A percentile compares a stretch with the other conserved stretches of the same genome.
Conservation (phyloP, 1,140 invertebrate genomes). For the Rhyzopertha dominica region DNA sequence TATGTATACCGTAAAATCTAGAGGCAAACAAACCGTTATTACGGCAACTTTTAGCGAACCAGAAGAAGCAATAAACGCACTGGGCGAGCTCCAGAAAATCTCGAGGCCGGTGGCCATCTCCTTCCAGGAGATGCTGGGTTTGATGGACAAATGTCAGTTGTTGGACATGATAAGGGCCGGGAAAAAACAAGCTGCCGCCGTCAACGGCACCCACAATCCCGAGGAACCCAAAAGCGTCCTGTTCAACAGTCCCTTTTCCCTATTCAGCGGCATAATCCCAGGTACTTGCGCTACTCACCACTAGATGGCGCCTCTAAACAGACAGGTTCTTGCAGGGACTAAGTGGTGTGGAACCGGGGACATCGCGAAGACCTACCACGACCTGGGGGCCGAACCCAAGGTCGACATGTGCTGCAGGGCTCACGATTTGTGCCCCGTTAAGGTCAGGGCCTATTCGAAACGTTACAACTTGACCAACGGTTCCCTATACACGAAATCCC, state of each 20-base stretch:
- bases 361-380: slow-evolving; percentile 74
- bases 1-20: too few relatives aligned
- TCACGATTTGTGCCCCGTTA: slow-evolving; percentile 75
- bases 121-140: slow-evolving; percentile 64
- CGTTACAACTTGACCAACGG: slow-evolving; percentile 79
- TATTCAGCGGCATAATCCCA: slow-evolving; percentile 71
- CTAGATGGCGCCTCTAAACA: neutral
- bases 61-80: slow-evolving; percentile 55
- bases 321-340: slow-evolving; percentile 56
- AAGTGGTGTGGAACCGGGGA: slow-evolving; percentile 88
- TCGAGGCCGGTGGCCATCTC: slow-evolving; percentile 57
- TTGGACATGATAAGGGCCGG: slow-evolving; percentile 37
- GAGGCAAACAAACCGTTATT: too few relatives aligned
- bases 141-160: slow-evolving; percentile 70
- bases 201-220: slow-evolving; percentile 24
- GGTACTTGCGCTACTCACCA: slow-evolving; percentile 47
- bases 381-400: slow-evolving; percentile 64
- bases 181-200: slow-evolving; percentile 7
- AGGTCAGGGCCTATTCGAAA: slow-evolving; percentile 65
- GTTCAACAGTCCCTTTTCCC: slow-evolving; percentile 58
- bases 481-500: slow-evolving; percentile 81
- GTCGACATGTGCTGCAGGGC: slow-evolving; percentile 80
- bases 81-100: slow-evolving; percentile 54
- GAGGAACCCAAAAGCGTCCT: slow-evolving; percentile 47
- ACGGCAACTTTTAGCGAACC: slow-evolving; percentile 63